These are phyloP conservation scores for Microctenopoma steveboyesi DNA, from an alignment of 2,797 vertebrate species.

Conservation along the genomic window DNA sequence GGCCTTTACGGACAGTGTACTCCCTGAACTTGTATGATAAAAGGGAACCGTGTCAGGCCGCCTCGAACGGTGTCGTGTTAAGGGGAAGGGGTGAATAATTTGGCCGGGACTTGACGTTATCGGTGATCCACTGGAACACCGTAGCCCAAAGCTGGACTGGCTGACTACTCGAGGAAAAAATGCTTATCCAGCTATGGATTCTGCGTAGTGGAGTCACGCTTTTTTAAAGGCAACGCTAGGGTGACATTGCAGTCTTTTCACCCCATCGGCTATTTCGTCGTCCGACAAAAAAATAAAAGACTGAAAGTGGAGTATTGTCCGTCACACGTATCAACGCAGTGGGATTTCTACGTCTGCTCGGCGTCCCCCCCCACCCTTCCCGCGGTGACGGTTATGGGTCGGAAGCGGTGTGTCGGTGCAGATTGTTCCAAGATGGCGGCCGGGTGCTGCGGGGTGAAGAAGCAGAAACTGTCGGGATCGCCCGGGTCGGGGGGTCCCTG, in stretches of 20 bases:
- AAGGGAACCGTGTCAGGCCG: slow-evolving; percentile 47
- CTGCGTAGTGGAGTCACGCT: slow-evolving; percentile 75
- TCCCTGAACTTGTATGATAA: slow-evolving; percentile 71
- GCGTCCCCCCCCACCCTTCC: slow-evolving; percentile 88
- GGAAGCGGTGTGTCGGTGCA: slow-evolving; percentile 97
- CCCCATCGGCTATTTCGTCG: slow-evolving; percentile 76
- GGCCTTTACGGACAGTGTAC: slow-evolving; percentile 69
- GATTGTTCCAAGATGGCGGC: slow-evolving; percentile 99
- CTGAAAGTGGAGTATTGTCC: slow-evolving; percentile 86
- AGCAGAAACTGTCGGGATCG: slow-evolving; percentile 99
- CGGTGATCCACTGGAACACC: slow-evolving; percentile 61
- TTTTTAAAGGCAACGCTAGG: slow-evolving; percentile 74
- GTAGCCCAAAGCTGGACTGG: slow-evolving; percentile 57
- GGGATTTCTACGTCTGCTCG: slow-evolving; percentile 88
- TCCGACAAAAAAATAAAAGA: slow-evolving; percentile 70
- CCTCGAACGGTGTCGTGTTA: slow-evolving; percentile 67
- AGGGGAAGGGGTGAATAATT: slow-evolving; percentile 63
- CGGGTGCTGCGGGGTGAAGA: slow-evolving; percentile 99
- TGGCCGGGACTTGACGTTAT: slow-evolving; percentile 52
- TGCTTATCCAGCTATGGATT: slow-evolving; percentile 64
- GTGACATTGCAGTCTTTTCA: slow-evolving; percentile 86
- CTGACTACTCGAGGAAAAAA: slow-evolving; percentile 55
- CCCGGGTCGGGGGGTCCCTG: slow-evolving; percentile 94
- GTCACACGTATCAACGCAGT: slow-evolving; percentile 86
- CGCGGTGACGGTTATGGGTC: slow-evolving; percentile 94